phyloP scores from a whole-genome alignment of 2,113 vertebrate species.

The Heloderma charlesbogerti region DNA sequence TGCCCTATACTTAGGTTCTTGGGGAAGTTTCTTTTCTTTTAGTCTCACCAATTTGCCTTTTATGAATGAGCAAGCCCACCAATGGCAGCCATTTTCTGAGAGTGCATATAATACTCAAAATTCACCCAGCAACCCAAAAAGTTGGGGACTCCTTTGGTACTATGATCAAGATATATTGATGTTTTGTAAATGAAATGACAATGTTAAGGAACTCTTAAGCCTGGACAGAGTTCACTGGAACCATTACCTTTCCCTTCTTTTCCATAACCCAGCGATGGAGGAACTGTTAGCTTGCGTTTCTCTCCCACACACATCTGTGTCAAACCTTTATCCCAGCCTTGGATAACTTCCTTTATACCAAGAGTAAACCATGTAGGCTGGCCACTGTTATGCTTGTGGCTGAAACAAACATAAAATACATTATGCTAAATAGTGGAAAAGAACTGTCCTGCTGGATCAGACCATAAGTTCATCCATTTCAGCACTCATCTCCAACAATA shows the following conservation, averaged over 20 bases:
- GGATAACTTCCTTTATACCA: slow-evolving; percentile 89
- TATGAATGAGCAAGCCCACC: too few species aligned
- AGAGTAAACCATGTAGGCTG: slow-evolving; percentile 97
- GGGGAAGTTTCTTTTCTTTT: too few species aligned
- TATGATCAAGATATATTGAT: too few species aligned
- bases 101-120: too few species aligned
- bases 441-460: not conserved
- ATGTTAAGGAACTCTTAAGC: slow-evolving; percentile 1
- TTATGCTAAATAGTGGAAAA: not conserved
- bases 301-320: slow-evolving; percentile 93
- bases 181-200: not conserved
- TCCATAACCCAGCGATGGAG: slow-evolving; percentile 91
- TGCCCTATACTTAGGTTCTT: too few species aligned
- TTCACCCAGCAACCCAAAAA: too few species aligned
- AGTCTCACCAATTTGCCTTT: too few species aligned
- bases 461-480: not conserved
- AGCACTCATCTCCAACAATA: not conserved
- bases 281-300: slow-evolving; percentile 89
- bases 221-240: not conserved
- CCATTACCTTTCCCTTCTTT: slow-evolving; percentile 95
- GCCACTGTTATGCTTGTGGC: slow-evolving; percentile 87
- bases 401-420: slow-evolving; percentile 64
- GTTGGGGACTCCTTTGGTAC: not conserved
- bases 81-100: too few species aligned
- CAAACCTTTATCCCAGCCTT: slow-evolving; percentile 95